Conservation (phyloP, 1,140 invertebrate genomes). For the Anastatus disparis region DNA sequence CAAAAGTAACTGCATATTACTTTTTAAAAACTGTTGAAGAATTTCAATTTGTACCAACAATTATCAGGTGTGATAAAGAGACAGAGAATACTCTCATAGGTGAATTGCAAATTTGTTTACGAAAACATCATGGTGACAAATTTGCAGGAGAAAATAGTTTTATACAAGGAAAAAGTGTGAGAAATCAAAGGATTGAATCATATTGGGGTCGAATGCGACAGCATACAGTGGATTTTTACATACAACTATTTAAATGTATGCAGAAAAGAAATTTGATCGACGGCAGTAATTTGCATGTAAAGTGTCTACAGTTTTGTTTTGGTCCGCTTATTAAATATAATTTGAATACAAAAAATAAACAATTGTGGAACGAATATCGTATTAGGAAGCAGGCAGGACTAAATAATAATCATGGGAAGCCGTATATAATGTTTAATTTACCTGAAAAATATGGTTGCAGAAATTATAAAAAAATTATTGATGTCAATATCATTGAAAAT, state of each 20-base stretch:
- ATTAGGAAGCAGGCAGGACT: neutral
- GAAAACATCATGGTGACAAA: neutral
- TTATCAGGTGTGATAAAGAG: neutral
- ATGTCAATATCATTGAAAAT: neutral
- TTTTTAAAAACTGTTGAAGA: slow-evolving; percentile 34
- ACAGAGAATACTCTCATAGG: neutral
- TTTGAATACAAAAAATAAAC: neutral
- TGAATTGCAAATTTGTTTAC: neutral
- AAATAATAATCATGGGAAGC: no score
- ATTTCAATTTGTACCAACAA: neutral
- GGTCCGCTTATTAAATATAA: neutral
- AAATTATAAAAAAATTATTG: neutral
- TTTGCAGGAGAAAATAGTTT: neutral
- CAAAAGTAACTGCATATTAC: slow-evolving; percentile 42
- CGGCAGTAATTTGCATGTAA: neutral
- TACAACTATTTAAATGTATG: slow-evolving; percentile 29
- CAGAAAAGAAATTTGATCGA: neutral
- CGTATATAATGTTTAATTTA: neutral
- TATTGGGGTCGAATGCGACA: slow-evolving; percentile 27
- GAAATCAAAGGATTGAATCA: slow-evolving; percentile 16
- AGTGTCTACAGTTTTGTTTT: slow-evolving; percentile 2
- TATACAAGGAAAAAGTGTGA: slow-evolving; percentile 3
- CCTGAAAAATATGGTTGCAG: neutral
- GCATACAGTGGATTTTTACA: slow-evolving; percentile 33
- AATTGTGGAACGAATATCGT: neutral